Evolutionary conservation across 1,140 invertebrate species (phyloP).

Genomic region (Thrips palmi): DNA sequence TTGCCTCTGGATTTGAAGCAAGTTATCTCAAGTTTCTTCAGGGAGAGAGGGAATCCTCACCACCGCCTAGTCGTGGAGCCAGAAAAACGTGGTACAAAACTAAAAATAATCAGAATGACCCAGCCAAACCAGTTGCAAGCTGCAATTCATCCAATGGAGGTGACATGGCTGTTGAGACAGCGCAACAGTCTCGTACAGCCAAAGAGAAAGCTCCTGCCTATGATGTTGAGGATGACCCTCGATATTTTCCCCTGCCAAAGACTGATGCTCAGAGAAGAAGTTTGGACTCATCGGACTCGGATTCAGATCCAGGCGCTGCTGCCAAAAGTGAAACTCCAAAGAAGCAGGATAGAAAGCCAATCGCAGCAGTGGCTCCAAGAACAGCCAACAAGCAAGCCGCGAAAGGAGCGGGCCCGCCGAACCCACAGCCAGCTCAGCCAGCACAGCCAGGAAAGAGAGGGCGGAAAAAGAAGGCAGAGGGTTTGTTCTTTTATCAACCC

Average conservation of each 20-base stretch:
- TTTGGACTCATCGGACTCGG: slow-evolving; percentile 28
- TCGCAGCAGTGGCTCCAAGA: too few species aligned
- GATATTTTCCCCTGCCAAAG: slow-evolving; percentile 54
- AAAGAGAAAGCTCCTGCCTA: slow-evolving; percentile 11
- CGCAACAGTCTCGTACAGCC: slow-evolving; percentile 3
- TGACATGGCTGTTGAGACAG: background rate
- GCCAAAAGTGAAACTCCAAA: too few species aligned
- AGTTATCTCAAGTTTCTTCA: slow-evolving; percentile 69
- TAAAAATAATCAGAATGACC: slow-evolving; percentile 13
- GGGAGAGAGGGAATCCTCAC: slow-evolving; percentile 57
- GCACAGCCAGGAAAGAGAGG: too few species aligned
- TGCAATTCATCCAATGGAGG: slow-evolving; percentile 10
- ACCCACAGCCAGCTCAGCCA: too few species aligned
- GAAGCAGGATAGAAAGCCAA: too few species aligned
- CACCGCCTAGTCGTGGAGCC: slow-evolving; percentile 41
- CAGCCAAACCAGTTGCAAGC: slow-evolving; percentile 10
- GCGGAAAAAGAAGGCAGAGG: too few species aligned
- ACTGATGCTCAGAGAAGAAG: slow-evolving; percentile 42
- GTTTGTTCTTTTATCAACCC: too few species aligned
- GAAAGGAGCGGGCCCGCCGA: too few species aligned
- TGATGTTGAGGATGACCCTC: slow-evolving; percentile 40
- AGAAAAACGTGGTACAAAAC: too few species aligned
- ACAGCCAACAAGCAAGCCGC: too few species aligned
- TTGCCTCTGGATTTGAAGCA: slow-evolving; percentile 53
- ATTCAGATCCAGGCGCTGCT: slow-evolving; percentile 26